Evolutionary conservation across 1,140 invertebrate species (phyloP), one percentile per base, ranked within the genome.

Genomic region (Polypedilum pembai): DNA sequence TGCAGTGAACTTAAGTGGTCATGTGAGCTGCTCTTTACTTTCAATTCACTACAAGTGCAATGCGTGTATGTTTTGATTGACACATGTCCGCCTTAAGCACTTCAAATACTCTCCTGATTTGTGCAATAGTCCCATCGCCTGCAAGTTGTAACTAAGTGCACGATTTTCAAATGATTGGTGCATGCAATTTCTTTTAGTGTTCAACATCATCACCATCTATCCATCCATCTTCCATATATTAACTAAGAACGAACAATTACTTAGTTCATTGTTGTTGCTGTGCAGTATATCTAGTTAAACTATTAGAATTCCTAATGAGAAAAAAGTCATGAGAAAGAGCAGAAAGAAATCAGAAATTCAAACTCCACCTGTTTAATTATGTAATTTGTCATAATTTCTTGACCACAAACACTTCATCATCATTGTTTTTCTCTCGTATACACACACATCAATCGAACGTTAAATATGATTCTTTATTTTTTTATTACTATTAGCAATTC

Each of bases 341-440:
- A 56, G 12, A 56, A 56, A 56, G 45, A 56, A 56, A n/a, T 56
- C n/a, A 56, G 45, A 56, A 56, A 56, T 56, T 56, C 45, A 56
- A n/a, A 56, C 45, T 56, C 45, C 45, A n/a, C 65, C 65, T 8
- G 20, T 8, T 69, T 69, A 69, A 69, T 69, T 69, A 69, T 69
- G 65, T 69, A 69, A 69, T 69, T 69, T 69, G 65, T 69, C 65
- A 69, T 69, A 69, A 69, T 69, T 69, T 69, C 65, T 56, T 69
- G 65, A 69, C 65, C 65, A 69, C 65, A 69, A 56, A 69, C 65
- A 21, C 65, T 69, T 69, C 8, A 69, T 69, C 65, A 69, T 69
- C 17, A 33, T 33, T 5, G 5, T 33, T 5, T 33, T 33, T 33
- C 24, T 33, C 24, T 33, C 24, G 24, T 5, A 33, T 33, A 5